Evolutionary conservation across 2,113 vertebrate species (phyloP).

Genomic region (Zosterops lateralis): DNA sequence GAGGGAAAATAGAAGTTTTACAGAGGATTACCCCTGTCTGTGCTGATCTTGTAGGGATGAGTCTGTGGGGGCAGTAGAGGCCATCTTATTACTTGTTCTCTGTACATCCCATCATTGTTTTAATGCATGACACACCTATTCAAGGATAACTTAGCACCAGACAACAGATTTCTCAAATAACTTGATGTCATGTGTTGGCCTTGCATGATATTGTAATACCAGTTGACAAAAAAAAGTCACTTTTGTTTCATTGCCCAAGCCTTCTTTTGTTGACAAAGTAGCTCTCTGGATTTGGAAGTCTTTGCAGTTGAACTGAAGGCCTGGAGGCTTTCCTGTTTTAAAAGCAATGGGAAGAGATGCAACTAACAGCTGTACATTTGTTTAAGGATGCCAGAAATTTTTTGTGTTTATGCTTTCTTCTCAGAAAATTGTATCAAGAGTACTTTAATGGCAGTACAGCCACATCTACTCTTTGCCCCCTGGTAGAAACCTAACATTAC

Average conservation of each 20-base stretch:
- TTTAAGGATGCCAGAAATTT: conserved; percentile 5
- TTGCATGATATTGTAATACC: neutral
- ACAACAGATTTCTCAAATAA: conserved; percentile 10
- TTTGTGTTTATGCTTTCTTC: conserved; percentile 26
- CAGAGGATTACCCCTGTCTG: fast-evolving
- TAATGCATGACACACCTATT: neutral
- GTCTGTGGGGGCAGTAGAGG: conserved; percentile 43
- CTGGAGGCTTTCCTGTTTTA: conserved; percentile 19
- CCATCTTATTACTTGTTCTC: neutral
- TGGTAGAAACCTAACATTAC: conserved; percentile 31
- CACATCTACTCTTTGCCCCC: neutral
- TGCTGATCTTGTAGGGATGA: neutral
- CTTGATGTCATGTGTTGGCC: neutral
- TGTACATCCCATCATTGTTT: neutral
- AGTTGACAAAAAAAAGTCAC: neutral
- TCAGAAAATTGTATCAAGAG: neutral
- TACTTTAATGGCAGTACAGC: neutral
- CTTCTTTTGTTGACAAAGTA: conserved; percentile 26
- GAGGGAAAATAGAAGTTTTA: neutral
- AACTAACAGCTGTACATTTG: conserved; percentile 11
- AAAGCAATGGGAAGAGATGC: conserved; percentile 9
- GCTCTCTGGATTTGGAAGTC: conserved; percentile 6
- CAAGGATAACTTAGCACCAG: neutral
- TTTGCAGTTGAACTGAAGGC: conserved; percentile 30
- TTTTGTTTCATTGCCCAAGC: neutral